Evolutionary conservation across 2,113 vertebrate genomes (phyloP).

Genomic region (Dromaius novaehollandiae): DNA sequence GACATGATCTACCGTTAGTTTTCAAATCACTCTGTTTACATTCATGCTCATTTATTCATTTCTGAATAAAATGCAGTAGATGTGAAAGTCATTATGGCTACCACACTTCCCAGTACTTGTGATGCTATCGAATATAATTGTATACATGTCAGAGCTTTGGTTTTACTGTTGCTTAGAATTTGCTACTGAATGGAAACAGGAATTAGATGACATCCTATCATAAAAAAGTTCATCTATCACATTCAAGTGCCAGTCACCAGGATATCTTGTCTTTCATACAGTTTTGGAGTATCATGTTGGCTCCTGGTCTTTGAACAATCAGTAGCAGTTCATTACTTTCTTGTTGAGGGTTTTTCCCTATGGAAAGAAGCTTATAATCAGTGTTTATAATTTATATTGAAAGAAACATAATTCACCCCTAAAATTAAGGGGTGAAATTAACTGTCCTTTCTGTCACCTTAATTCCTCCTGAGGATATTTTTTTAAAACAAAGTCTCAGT

Average conservation of each 20-base stretch:
- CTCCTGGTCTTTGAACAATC: not conserved
- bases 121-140: not conserved
- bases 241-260: not conserved
- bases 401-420: not conserved
- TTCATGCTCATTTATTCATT: not conserved
- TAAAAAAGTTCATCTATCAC: slow-evolving; percentile 2
- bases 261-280: not conserved
- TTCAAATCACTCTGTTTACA: not conserved
- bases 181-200: not conserved
- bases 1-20: not conserved
- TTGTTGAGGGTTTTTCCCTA: not conserved
- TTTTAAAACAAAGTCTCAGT: not conserved
- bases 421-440: not conserved
- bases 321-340: not conserved
- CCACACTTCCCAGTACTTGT: not conserved
- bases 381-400: not conserved
- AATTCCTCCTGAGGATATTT: not conserved
- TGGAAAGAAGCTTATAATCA: not conserved
- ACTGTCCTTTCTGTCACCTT: not conserved
- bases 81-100: not conserved
- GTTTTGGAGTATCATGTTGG: not conserved
- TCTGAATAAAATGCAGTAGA: not conserved
- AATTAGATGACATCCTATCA: not conserved
- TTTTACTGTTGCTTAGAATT: not conserved
- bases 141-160: not conserved